A percentile compares a stretch with the other conserved stretches of the same genome.
Evolutionary conservation across 2,797 vertebrate genomes (phyloP).

Genomic region (Etheostoma perlongum): DNA sequence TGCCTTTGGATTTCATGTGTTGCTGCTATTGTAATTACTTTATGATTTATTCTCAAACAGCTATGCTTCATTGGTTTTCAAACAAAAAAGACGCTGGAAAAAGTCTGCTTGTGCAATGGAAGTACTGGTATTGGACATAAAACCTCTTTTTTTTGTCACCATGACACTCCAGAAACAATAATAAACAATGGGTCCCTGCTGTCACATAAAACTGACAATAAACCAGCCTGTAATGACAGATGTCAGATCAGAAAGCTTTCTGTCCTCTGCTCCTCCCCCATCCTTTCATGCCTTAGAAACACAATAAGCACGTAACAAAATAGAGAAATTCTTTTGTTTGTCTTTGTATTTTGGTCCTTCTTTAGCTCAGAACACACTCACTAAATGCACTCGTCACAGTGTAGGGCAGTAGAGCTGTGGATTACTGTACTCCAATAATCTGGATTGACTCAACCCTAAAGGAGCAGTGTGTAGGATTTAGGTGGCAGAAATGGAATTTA

Average conservation of each 20-base stretch:
- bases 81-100: conserved; percentile 16
- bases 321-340: background rate
- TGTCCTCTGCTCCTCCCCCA: conserved; percentile 1
- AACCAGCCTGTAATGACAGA: conserved; percentile 37
- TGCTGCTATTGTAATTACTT: background rate
- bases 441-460: no score
- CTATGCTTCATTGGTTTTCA: conserved; percentile 5
- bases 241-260: conserved; percentile 35
- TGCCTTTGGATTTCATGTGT: background rate
- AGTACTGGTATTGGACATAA: conserved; percentile 10
- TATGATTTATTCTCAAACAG: background rate
- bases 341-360: background rate
- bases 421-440: background rate
- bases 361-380: background rate
- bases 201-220: conserved; percentile 17
- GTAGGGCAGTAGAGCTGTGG: background rate
- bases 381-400: background rate
- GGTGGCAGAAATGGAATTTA: no score
- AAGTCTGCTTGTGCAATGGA: conserved; percentile 16
- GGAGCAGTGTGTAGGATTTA: no score
- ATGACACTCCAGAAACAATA: conserved; percentile 6
- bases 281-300: conserved; percentile 11
- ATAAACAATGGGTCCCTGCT: conserved; percentile 30
- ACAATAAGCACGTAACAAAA: conserved; percentile 7
- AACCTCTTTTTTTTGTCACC: conserved; percentile 12